Percentiles rank a stretch among this genome's conserved stretches.
These are phyloP conservation scores for Parnassius smintheus DNA, from an alignment of 2,888 invertebrate genomes.

Conservation along the genomic window DNA sequence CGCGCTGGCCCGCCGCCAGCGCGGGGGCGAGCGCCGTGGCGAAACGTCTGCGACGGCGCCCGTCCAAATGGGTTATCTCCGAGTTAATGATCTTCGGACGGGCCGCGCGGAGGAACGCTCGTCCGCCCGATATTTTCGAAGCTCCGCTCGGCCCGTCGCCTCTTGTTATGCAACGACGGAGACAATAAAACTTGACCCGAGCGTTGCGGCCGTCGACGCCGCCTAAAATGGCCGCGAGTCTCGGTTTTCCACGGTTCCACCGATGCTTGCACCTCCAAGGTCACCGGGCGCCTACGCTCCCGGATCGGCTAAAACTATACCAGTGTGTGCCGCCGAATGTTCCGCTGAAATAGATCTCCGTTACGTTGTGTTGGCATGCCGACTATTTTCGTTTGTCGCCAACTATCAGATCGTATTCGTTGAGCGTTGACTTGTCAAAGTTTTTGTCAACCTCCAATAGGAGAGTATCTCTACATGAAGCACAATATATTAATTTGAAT, in stretches of 20 bases:
- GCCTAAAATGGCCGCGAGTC: constrained; percentile 78
- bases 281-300: constrained; percentile 76
- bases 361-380: constrained; percentile 69
- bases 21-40: constrained; percentile 57
- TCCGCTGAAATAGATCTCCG: constrained; percentile 70
- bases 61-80: constrained; percentile 70
- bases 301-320: constrained; percentile 66
- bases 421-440: constrained; percentile 29
- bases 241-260: constrained; percentile 70
- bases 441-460: constrained; percentile 8
- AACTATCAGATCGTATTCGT: constrained; percentile 42
- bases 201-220: constrained; percentile 62
- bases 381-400: constrained; percentile 70
- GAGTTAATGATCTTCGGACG: constrained; percentile 72
- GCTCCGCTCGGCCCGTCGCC: constrained; percentile 47
- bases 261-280: constrained; percentile 67
- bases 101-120: constrained; percentile 43
- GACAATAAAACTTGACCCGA: constrained; percentile 78
- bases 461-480: not conserved
- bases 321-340: constrained; percentile 60
- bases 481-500: constrained; percentile 6
- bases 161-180: constrained; percentile 66
- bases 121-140: constrained; percentile 62
- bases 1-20: constrained; percentile 47
- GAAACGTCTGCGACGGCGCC: constrained; percentile 61